Evolutionary conservation across 2,797 vertebrate species (phyloP).

Genomic region (Eulemur albifrons): DNA sequence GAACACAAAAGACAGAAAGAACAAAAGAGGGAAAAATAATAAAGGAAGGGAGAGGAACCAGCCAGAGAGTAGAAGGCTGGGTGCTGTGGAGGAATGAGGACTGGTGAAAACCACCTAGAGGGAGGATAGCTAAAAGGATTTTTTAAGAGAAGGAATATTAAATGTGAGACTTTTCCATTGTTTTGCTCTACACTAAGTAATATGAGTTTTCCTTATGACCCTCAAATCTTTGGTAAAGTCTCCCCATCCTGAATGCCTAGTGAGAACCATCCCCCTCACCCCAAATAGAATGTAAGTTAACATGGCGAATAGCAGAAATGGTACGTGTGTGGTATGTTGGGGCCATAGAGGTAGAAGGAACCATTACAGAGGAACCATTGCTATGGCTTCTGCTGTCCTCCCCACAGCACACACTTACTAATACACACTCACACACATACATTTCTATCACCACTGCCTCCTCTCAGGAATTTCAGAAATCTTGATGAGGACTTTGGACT

Average conservation of each 20-base stretch:
- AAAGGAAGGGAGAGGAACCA: neutral
- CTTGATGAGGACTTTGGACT: neutral
- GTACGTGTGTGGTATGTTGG: fast-evolving
- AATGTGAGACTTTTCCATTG: neutral
- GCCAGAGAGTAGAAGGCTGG: neutral
- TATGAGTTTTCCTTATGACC: neutral
- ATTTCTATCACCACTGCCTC: neutral
- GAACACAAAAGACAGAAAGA: neutral
- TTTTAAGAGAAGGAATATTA: neutral
- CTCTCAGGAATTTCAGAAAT: neutral
- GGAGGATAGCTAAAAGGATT: neutral
- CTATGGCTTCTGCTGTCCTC: neutral
- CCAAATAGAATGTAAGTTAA: no score
- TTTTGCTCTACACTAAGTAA: neutral
- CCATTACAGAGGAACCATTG: neutral
- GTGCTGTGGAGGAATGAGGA: neutral
- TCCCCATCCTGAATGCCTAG: no score
- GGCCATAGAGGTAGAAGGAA: neutral
- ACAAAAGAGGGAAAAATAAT: neutral
- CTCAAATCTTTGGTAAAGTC: neutral
- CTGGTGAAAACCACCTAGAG: fast-evolving
- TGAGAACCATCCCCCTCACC: fast-evolving
- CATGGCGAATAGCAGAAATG: fast-evolving
- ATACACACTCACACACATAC: fast-evolving
- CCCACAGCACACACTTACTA: neutral